Evolutionary conservation across 2,888 invertebrate genomes (phyloP).

Genomic region (Cetonia aurata): DNA sequence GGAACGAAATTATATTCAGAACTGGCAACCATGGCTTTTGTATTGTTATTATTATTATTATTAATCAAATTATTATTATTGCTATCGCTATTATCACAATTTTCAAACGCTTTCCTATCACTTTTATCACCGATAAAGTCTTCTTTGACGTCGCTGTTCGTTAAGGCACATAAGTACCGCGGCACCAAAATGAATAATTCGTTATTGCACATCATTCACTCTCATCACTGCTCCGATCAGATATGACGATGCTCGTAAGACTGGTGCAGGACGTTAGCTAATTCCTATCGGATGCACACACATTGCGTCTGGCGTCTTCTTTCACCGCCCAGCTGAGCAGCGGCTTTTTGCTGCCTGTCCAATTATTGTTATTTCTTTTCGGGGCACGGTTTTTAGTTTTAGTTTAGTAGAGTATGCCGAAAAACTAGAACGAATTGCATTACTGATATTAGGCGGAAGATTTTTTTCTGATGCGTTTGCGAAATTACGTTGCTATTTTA

Average conservation of each 20-base stretch:
- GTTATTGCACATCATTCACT: conserved; percentile 1
- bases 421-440: conserved; percentile 38
- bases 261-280: neutral
- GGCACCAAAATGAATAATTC: conserved; percentile 22
- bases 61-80: neutral
- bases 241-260: neutral
- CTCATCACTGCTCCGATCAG: too few species aligned
- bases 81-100: conserved; percentile 7
- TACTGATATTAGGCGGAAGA: conserved; percentile 15
- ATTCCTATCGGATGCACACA: neutral
- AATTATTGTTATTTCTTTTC: conserved; percentile 11
- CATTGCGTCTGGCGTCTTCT: conserved; percentile 21
- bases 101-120: neutral
- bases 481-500: too few species aligned
- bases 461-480: neutral
- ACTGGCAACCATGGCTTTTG: conserved; percentile 5
- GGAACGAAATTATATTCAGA: conserved; percentile 21
- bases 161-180: conserved; percentile 16
- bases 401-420: conserved; percentile 25
- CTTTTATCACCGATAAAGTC: neutral
- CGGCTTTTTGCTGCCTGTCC: neutral
- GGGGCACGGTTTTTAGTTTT: neutral
- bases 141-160: conserved; percentile 6
- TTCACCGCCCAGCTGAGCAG: too few species aligned
- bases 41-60: neutral